A percentile compares a stretch with the other conserved stretches of the same genome.
These are phyloP conservation scores for Stegodyphus mimosarum DNA, from an alignment of 1,140 invertebrate genomes.

Conservation along the genomic window DNA sequence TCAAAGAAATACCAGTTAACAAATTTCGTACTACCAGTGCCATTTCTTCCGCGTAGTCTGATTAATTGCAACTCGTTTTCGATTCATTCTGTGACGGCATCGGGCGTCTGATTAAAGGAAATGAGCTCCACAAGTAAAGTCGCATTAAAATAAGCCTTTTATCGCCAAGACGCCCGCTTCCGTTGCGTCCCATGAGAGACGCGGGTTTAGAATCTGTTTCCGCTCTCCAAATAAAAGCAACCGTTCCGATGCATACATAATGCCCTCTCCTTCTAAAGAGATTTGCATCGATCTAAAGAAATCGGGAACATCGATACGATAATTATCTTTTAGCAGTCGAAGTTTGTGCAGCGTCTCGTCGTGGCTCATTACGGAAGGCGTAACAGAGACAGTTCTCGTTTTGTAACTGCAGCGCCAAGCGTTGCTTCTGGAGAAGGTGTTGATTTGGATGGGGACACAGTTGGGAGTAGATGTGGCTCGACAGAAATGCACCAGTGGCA, in stretches of 20 bases:
- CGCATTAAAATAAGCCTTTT: constrained; percentile 9
- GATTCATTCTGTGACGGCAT: too few relatives aligned
- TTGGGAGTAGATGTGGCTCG: too few relatives aligned
- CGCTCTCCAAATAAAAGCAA: constrained; percentile 6
- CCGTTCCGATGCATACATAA: not conserved
- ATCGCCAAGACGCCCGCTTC: not conserved
- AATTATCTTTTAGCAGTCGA: constrained; percentile 10
- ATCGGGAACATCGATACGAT: constrained; percentile 6
- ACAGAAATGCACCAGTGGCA: too few relatives aligned
- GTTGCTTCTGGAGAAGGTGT: too few relatives aligned
- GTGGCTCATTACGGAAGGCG: not conserved
- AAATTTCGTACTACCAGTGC: too few relatives aligned
- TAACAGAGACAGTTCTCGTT: too few relatives aligned
- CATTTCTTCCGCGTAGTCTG: too few relatives aligned
- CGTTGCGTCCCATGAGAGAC: not conserved
- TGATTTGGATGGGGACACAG: too few relatives aligned
- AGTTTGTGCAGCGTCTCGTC: not conserved
- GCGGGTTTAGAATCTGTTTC: constrained; percentile 17
- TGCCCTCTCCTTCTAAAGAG: not conserved
- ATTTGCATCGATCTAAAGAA: constrained; percentile 6
- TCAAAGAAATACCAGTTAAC: too few relatives aligned
- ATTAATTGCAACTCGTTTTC: too few relatives aligned
- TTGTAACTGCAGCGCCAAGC: too few relatives aligned
- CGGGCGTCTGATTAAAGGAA: constrained; percentile 6
- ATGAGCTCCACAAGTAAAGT: not conserved